Evolutionary conservation across 2,113 vertebrate species (phyloP).

Genomic region (Rhinichthys klamathensis): DNA sequence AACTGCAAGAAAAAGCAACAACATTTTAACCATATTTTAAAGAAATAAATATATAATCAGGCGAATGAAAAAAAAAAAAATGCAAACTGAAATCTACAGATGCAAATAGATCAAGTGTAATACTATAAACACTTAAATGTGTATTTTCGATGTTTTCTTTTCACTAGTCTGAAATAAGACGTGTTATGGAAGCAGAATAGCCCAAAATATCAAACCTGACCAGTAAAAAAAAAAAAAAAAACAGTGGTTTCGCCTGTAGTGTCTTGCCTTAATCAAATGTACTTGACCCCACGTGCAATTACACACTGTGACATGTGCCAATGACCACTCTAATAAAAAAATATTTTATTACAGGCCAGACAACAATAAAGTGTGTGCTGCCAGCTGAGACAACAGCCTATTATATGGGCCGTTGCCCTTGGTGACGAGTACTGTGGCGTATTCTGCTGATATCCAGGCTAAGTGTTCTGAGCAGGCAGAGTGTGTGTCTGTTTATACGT

Average conservation of each 20-base stretch:
- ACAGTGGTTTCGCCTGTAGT: not conserved
- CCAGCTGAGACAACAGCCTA: constrained; percentile 39
- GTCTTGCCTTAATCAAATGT: not conserved
- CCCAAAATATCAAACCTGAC: not conserved
- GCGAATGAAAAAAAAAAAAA: not conserved
- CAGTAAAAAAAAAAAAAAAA: not conserved
- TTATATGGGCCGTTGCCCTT: constrained; percentile 26
- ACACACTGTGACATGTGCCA: not conserved
- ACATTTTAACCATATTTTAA: not conserved
- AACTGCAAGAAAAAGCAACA: not conserved
- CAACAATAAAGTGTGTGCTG: constrained; percentile 18
- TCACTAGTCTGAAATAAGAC: not conserved
- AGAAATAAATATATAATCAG: not conserved
- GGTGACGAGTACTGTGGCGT: constrained; percentile 4
- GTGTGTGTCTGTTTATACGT: constrained; percentile 12
- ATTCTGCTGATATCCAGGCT: constrained; percentile 37
- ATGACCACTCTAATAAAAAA: not conserved
- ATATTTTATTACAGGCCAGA: constrained; percentile 24
- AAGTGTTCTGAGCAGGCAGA: not conserved
- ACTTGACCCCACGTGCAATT: not conserved
- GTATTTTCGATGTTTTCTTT: not conserved
- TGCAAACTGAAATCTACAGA: not conserved
- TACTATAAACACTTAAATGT: not conserved
- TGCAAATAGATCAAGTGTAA: not conserved
- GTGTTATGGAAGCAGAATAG: not conserved